phyloP scores from a whole-genome alignment of 2,888 invertebrate species.

The Diadromus collaris region DNA sequence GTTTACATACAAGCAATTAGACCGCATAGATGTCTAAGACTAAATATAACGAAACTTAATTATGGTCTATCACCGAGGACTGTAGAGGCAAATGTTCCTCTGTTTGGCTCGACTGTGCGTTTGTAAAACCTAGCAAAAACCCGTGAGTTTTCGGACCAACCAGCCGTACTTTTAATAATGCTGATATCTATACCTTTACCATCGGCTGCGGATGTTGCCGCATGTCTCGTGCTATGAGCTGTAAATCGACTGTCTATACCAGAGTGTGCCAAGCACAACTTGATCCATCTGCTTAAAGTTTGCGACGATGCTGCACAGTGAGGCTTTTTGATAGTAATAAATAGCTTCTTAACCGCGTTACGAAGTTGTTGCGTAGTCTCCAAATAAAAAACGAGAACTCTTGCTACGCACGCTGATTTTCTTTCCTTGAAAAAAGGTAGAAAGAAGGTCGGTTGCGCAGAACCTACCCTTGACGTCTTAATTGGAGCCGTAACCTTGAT shows the following conservation, averaged over 20 bases:
- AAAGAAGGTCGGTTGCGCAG: slow-evolving; percentile 30
- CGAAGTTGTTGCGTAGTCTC: slow-evolving; percentile 15
- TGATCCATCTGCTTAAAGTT: slow-evolving; percentile 54
- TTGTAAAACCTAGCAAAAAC: slow-evolving; percentile 47
- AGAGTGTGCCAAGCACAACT: slow-evolving; percentile 19
- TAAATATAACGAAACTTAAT: neutral
- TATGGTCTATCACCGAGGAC: neutral
- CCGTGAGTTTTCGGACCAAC: slow-evolving; percentile 42
- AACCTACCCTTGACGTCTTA: slow-evolving; percentile 36
- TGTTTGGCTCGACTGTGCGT: slow-evolving; percentile 28
- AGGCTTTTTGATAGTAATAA: slow-evolving; percentile 52
- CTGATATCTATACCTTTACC: slow-evolving; percentile 37
- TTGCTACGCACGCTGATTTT: slow-evolving; percentile 26
- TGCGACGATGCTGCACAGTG: slow-evolving; percentile 28
- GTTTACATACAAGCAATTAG: neutral
- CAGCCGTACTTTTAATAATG: slow-evolving; percentile 44
- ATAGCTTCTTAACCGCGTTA: slow-evolving; percentile 20
- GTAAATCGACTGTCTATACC: slow-evolving; percentile 45
- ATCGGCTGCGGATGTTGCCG: slow-evolving; percentile 49
- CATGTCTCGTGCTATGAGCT: slow-evolving; percentile 55
- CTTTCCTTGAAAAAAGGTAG: slow-evolving; percentile 35
- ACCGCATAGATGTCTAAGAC: neutral
- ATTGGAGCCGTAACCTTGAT: slow-evolving; percentile 15
- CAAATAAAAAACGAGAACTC: slow-evolving; percentile 22
- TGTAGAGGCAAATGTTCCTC: slow-evolving; percentile 13